Evolutionary conservation across 37 sponge, comb jelly and placozoan genomes (phyloP), one percentile per base, ranked within the genome.

Genomic region (Mnemiopsis leidyi): DNA sequence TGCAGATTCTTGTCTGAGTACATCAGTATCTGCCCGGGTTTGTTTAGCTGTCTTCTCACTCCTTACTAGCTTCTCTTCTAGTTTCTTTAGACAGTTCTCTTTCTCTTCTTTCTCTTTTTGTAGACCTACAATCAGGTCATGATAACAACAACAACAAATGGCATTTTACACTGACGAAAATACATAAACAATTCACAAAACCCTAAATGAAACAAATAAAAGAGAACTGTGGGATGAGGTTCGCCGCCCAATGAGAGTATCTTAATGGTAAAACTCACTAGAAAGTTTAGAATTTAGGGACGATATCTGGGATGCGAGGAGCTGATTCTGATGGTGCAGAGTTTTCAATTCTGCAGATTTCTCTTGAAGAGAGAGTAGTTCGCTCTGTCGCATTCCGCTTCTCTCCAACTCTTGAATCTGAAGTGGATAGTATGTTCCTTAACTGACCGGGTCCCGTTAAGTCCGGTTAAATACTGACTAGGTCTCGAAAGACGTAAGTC

Each of bases 331-430:
- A 36, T 79, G 82, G 21, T 32, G 26, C 32, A 79, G 82, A 13
- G 26, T 32, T 32, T 21, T 79, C 36, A 79, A 33, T 23, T 79
- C 82, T 7, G 7, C 36, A 35, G 37, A 33, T 36, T 79, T 32
- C 7, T 79, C 82, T 16, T 79, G 82, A 3, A 79, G 21, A 36
- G 21, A 33, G 7, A 36, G 36, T 7, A 79, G 82, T 30, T 79
- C 82, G 7, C 82, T 35, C 36, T 79, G 82, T 21, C 82, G 36
- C 82, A 79, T 7, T 3, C 38, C 82, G 32, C 36, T 20, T 33
- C 36, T 79, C 36, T 79, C 36, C 1, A 79, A 5, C 82, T 79
- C 82, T 31, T 13, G 23, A 7, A 79, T 79, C 82, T 79, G 37
- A 16, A 69, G n/a, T n/a, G n/a, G n/a, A n/a, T n/a, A n/a, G n/a